A percentile compares a stretch with the other conserved stretches of the same genome.
These are phyloP conservation scores for Apodemus speciosus DNA, from an alignment of 2,113 vertebrate species.

Conservation along the genomic window DNA sequence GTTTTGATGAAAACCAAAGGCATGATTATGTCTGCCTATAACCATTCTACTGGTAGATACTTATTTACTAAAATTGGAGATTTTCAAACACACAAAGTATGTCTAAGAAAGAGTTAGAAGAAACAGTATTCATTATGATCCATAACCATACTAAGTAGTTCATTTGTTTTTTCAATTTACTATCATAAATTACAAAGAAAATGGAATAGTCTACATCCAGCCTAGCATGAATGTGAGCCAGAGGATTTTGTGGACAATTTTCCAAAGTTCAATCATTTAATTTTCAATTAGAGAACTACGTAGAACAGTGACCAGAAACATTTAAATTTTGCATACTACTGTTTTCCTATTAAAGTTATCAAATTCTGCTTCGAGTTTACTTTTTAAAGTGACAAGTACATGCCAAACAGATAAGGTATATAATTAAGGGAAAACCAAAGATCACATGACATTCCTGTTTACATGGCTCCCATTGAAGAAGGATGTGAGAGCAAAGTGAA, in stretches of 20 bases:
- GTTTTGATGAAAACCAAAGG: not conserved
- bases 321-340: not conserved
- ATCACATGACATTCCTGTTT: not conserved
- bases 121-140: not conserved
- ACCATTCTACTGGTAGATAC: constrained; percentile 2
- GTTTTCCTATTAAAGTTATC: constrained; percentile 11
- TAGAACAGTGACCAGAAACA: not conserved
- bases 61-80: not conserved
- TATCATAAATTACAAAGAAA: not conserved
- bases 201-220: not conserved
- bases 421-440: not conserved
- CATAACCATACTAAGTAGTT: not conserved
- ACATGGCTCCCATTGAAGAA: not conserved
- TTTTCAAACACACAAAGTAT: not conserved
- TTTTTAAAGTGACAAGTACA: not conserved
- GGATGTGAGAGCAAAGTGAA: not conserved
- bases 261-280: not conserved
- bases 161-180: not conserved
- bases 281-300: not conserved
- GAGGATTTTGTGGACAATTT: not conserved
- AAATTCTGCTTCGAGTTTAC: not conserved
- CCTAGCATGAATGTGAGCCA: not conserved
- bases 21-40: not conserved
- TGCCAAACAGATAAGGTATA: not conserved
- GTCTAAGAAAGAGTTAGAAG: not conserved